phyloP scores from a whole-genome alignment of 2,113 vertebrate species.

The Malurus cyaneus region DNA sequence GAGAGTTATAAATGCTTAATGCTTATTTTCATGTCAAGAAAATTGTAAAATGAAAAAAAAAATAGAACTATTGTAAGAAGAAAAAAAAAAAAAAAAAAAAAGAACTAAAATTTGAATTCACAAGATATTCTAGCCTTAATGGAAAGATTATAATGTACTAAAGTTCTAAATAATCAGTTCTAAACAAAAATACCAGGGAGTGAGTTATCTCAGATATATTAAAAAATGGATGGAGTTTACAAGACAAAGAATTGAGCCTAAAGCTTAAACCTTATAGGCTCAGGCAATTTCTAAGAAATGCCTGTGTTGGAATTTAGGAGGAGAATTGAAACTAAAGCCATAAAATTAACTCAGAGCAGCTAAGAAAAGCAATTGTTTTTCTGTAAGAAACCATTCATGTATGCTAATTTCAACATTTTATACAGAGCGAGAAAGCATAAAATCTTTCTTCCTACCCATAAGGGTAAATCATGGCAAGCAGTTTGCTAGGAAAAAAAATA shows the following conservation, averaged over 20 bases:
- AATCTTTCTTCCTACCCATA: background rate
- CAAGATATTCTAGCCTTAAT: background rate
- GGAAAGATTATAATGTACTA: background rate
- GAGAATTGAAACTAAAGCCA: background rate
- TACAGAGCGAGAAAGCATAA: background rate
- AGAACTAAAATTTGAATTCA: background rate
- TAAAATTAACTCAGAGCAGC: background rate
- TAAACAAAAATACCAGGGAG: background rate
- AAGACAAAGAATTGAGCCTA: background rate
- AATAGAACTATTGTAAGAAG: background rate
- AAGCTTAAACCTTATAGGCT: background rate
- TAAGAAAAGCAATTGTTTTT: background rate
- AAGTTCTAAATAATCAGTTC: background rate
- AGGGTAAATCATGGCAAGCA: background rate
- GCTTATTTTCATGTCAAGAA: background rate
- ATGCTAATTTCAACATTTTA: constrained; percentile 24
- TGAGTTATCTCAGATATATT: background rate
- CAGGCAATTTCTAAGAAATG: background rate
- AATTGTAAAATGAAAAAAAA: background rate
- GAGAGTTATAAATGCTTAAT: background rate
- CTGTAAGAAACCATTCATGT: background rate
- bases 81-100: background rate
- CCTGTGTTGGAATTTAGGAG: background rate
- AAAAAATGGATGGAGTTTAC: background rate
- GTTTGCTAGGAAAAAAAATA: background rate